Percentiles rank a stretch among this genome's conserved stretches.
Conservation (phyloP, 2,797 vertebrate species). For the Pyrocephalus nanus region DNA sequence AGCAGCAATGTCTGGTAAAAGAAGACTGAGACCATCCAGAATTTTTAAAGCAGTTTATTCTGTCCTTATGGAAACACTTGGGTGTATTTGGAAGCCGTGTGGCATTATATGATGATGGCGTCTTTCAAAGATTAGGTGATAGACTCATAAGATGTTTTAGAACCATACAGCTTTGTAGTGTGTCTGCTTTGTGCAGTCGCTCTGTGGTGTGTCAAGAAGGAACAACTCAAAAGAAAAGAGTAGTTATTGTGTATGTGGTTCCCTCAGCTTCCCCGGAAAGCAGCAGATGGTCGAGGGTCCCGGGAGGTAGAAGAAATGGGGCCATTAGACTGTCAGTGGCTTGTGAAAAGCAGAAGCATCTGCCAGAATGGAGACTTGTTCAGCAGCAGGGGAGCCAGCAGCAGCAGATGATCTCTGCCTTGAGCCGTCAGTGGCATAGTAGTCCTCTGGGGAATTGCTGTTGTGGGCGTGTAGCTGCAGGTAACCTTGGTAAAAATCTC, state of each 20-base stretch:
- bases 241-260: conserved; percentile 6
- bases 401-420: conserved; percentile 46
- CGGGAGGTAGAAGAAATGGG: conserved; percentile 45
- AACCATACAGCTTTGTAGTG: background rate
- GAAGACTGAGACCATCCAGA: background rate
- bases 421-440: conserved; percentile 4
- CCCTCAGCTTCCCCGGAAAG: conserved; percentile 30
- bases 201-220: background rate
- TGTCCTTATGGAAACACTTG: background rate
- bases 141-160: background rate
- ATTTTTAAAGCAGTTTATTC: background rate
- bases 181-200: conserved; percentile 6
- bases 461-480: background rate
- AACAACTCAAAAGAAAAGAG: background rate
- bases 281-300: conserved; percentile 60
- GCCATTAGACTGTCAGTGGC: conserved; percentile 45
- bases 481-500: conserved; percentile 10
- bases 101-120: background rate
- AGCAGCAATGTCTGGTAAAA: background rate
- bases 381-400: conserved; percentile 50
- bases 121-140: background rate
- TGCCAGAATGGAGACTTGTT: conserved; percentile 35
- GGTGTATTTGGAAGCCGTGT: background rate
- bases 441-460: background rate
- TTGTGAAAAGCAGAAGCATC: conserved; percentile 60